phyloP scores from a whole-genome alignment of 2,113 vertebrate genomes.

The Varanus komodoensis region DNA sequence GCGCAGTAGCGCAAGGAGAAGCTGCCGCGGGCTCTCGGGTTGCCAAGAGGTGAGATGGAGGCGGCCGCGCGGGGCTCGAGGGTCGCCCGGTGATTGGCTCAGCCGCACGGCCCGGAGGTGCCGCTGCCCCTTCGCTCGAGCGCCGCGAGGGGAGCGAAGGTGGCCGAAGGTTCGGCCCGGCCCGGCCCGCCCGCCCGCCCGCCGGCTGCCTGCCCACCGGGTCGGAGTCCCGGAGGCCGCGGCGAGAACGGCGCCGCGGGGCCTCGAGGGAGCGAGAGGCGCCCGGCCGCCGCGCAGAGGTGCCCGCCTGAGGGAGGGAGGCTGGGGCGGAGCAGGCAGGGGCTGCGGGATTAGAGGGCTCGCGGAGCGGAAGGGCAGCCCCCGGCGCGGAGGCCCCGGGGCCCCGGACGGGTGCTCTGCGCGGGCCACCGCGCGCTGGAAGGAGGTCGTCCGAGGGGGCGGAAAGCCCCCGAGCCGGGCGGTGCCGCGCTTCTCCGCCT shows the following conservation, averaged over 20 bases:
- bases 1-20: accelerated
- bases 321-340: not conserved
- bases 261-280: not conserved
- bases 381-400: not conserved
- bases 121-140: conserved; percentile 59
- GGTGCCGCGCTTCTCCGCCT: no score
- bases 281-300: not conserved
- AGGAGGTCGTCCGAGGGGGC: no score
- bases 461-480: no score
- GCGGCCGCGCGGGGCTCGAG: not conserved
- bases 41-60: conserved; percentile 42
- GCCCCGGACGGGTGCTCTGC: no score
- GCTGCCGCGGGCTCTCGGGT: not conserved
- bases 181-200: not conserved
- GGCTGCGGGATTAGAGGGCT: not conserved
- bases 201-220: not conserved
- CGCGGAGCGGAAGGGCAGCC: not conserved
- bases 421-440: no score
- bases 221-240: not conserved
- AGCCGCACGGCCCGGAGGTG: not conserved
- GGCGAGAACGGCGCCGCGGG: not conserved
- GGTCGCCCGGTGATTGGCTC: not conserved
- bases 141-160: not conserved
- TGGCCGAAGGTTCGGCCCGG: not conserved
- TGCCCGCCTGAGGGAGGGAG: not conserved